Base-by-base conservation (phyloP, 2,797 vertebrate species). In the Aldrovandia affinis region DNA sequence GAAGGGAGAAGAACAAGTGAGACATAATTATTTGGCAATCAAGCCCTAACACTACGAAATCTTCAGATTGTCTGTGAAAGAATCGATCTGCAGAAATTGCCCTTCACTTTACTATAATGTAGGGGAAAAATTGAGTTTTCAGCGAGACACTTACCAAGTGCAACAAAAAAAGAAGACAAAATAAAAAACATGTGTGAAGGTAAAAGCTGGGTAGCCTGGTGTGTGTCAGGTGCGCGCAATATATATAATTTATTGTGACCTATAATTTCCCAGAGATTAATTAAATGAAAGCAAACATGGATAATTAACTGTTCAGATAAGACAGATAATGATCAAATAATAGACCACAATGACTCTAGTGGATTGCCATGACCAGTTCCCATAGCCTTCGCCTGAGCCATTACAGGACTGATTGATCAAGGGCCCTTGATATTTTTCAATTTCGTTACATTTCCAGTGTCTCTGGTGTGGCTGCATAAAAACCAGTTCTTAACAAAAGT, bases 21-120 rank as follows among this genome's bases (percentile, higher is more conserved):
- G 77, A 36, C 81, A 63, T 57, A 63, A 80, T 85, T 36, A 68
- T 85, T 65, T 47, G n/a, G 50, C 75, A 33, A 65, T 85, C 57
- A 82, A 59, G 36, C 25, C 73, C 65, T 36, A 75, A 79, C 68
- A 55, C 70, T 65, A 59, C 36, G 55, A 78, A 82, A 82, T 28
- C 30, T 79, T 59, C 44, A 68, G 18, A 68, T 28, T 78, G 81
- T 68, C 59, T 83, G 73, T 68, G 78, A 30, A 55, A 54, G 52
- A 81, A 68, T 83, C 70, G 55, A 47, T 82, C 52, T 44, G 42
- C 57, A 44, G 54, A 85, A 85, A 75, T 77, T 61, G 39, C 42
- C 68, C 70, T 79, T 57, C 25, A 42, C 28, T 85, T 85, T 77
- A 42, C 61, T 80, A 30, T 80, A 52, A 80, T 54, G 47, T 75